Base-by-base conservation (phyloP, 2,888 invertebrate species). In the Charanyca ferruginea region DNA sequence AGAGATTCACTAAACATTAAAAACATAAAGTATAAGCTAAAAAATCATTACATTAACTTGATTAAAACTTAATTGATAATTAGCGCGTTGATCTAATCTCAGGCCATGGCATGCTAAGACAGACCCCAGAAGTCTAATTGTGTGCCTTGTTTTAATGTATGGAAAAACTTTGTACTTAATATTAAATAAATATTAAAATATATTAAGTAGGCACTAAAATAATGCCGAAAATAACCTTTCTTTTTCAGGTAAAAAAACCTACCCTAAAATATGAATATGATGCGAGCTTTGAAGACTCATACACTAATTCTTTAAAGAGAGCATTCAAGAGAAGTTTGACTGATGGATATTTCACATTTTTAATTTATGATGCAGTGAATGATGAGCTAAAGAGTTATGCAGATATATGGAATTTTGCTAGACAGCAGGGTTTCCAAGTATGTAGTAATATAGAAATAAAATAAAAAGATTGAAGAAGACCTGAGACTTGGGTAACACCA, bases 321-420 rank as follows among this genome's bases (percentile, higher is more conserved):
- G 97, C 98, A 13, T 99, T 98, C 90, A 98, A 98, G 89, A 98
- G 99, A 93, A 98, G 98, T 28, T 95, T 99, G 3, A 97, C 97
- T 9, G 98, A 99, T 92, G 98, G 98, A 67, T 98, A 98, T 89
- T 99, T 99, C 92, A 97, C 98, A 66, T 99, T 99, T 90, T 97
- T 99, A 80, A 98, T 99, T 88, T 97, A 98, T 48, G 99, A 99
- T 92, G 98, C 98, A 85, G 97, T 98, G 44, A 99, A 99, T 91
- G 97, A 98, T 73, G 97, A 97, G 86, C 95, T 98, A 20, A 96
- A 96, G 74, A 96, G 97, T 84, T 98, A 98, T 88, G 98, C 98
- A 65, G 98, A 99, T 87, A 97, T 99, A 96, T 98, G 98, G 97
- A 98, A 97, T 87, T 97, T 97, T 90, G 98, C 98, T 1, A 98